Evolutionary conservation across 2,888 invertebrate species (phyloP).

Genomic region (Tholera decimalis): DNA sequence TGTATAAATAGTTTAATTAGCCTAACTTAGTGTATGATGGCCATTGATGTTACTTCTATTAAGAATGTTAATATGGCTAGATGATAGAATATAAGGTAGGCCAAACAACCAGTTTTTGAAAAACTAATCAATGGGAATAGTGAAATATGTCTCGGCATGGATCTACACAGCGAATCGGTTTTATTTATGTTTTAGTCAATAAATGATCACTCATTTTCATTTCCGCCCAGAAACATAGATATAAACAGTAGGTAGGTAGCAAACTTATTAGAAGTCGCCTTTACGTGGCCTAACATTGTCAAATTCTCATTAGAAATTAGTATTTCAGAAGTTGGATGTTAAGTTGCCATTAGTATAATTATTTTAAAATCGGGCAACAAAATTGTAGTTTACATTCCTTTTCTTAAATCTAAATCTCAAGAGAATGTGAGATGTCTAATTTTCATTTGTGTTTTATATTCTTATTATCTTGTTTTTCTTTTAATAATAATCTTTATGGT

Average conservation of each 20-base stretch:
- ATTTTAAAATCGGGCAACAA: conserved; percentile 43
- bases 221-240: conserved; percentile 38
- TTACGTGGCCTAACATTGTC: conserved; percentile 27
- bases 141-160: conserved; percentile 8
- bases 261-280: conserved; percentile 4
- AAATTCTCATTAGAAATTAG: conserved; percentile 32
- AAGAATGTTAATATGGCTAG: conserved; percentile 72
- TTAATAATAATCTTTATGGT: conserved; percentile 28
- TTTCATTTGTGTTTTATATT: conserved; percentile 38
- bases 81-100: conserved; percentile 42
- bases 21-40: conserved; percentile 66
- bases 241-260: conserved; percentile 24
- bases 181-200: conserved; percentile 53
- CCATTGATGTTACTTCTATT: conserved; percentile 62
- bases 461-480: conserved; percentile 30
- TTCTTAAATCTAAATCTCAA: conserved; percentile 52
- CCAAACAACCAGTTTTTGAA: conserved; percentile 50
- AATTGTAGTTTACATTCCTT: conserved; percentile 71
- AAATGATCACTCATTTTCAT: conserved; percentile 34
- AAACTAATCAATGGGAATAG: conserved; percentile 13
- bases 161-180: conserved; percentile 37
- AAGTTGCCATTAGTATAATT: conserved; percentile 37
- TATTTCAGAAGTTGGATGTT: conserved; percentile 54
- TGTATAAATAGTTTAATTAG: conserved; percentile 73
- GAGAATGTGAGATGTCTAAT: conserved; percentile 43